Evolutionary conservation across 2,888 invertebrate genomes (phyloP).

Genomic region (Agonopterix arenella): DNA sequence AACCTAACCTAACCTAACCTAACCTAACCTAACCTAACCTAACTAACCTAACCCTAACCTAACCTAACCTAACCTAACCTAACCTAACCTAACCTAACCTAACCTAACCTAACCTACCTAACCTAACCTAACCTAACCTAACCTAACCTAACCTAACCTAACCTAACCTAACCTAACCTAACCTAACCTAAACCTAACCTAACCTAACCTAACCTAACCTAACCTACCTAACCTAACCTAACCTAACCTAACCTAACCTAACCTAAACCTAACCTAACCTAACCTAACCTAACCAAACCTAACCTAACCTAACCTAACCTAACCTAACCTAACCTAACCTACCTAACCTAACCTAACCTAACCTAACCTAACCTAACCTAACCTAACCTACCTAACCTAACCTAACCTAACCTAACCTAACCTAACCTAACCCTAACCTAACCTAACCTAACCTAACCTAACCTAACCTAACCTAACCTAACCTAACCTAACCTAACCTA

Average conservation of each 20-base stretch:
- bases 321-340: slow-evolving; percentile 5
- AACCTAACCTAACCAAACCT: slow-evolving; percentile 6
- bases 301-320: slow-evolving; percentile 4
- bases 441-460: slow-evolving; percentile 18
- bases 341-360: slow-evolving; percentile 7
- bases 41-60: slow-evolving; percentile 10
- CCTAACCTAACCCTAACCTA: slow-evolving; percentile 13
- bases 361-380: slow-evolving; percentile 8
- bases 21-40: slow-evolving; percentile 15
- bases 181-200: slow-evolving; percentile 10
- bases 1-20: slow-evolving; percentile 16
- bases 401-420: slow-evolving; percentile 10
- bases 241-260: slow-evolving; percentile 7
- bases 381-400: slow-evolving; percentile 9
- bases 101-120: slow-evolving; percentile 10
- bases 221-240: slow-evolving; percentile 10
- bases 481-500: slow-evolving; percentile 9
- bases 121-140: slow-evolving; percentile 1
- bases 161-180: slow-evolving; percentile 7
- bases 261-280: slow-evolving; percentile 4
- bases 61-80: slow-evolving; percentile 2
- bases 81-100: slow-evolving; percentile 3
- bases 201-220: slow-evolving; percentile 10
- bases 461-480: slow-evolving; percentile 17
- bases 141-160: slow-evolving; percentile 9